Evolutionary conservation across 2,888 invertebrate species (phyloP), one percentile per base, ranked within the genome.

Genomic region (Limenitis camilla): DNA sequence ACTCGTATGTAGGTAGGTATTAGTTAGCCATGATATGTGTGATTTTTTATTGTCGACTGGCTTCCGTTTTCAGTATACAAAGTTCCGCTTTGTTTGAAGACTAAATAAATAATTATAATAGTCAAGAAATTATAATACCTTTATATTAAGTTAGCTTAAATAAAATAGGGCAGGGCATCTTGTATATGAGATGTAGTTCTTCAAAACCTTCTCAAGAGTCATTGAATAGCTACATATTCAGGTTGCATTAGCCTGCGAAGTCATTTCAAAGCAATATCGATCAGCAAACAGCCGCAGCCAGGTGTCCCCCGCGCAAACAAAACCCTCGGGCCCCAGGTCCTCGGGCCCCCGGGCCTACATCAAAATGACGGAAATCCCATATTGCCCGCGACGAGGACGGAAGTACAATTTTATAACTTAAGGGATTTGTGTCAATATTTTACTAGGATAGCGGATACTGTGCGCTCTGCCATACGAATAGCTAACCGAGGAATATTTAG

Each of bases 381-480:
- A 86, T 85, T 82, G 81, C 81, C 76, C 76, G 78, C 80, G 78
- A 76, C 72, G 74, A 77, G 78, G 77, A 77, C 78, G 82, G 78
- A 78, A 82, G 82, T 74, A 81, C 79, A 76, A 84, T 86, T 87
- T 87, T 86, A 86, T 86, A 87, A 86, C 83, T 86, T 85, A 84
- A 85, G 86, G 87, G 86, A 84, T 86, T 85, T 84, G 78, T 85
- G 87, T 86, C 83, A 87, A 87, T 86, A 87, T 87, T 87, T 83
- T 83, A 87, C 78, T 85, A 87, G 87, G 86, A 84, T 74, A 71
- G 76, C 72, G 74, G 74, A 74, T 69, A 66, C 66, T 64, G 59
- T 52, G 65, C 63, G 60, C 63, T 64, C 11, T 32, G 5, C 10
- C 3, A 19, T 19, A 19, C 19, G 19, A 19, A 19, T 19, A 19